Base-by-base conservation (phyloP, 1,140 invertebrate genomes). In the Mactra quadrangularis region DNA sequence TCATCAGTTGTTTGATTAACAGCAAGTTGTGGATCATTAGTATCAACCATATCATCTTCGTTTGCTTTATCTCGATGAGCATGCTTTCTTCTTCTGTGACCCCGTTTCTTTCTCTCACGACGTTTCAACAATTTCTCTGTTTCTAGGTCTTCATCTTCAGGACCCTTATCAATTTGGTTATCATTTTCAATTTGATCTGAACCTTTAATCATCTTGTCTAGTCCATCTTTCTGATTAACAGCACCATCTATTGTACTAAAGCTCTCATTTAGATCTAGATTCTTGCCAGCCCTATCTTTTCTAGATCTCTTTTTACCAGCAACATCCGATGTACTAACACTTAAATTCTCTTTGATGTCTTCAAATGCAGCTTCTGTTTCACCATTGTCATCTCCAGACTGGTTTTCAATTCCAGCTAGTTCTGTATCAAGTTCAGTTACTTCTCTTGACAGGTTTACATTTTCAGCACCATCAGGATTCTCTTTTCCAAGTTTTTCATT, bases 51-150 rank as follows among this genome's bases (percentile, higher is more conserved):
- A 7, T 41, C 38, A 6, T 41, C 38, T 50, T 50, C 19, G 15
- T 41, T 11, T 1, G 31, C 33, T 17, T 33, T 62, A 1, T 62
- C 29, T 15, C 33, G 9, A 19, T n/a, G 3, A 6, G 3, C 31
- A 62, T 17, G n/a, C 33, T 64, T 38, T 35, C 38, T 64, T 22
- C 22, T 41, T 22, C 53, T 55, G 53, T 22, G 53, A 55, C n/a
- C n/a, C 19, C 27, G 6, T 55, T 55, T 55, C 53, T 55, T 55
- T 55, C n/a, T 7, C n/a, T 7, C 27, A 22, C 27, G 19, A 29
- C 13, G 17, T 70, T n/a, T 52, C 25, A 29, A 45, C 19, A 52
- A 29, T 70, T n/a, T 70, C 66, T 70, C 66, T 70, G 9, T 50
- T 50, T 50, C 19, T 25, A 70, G 1, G 22, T 70, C 50, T 19